Base-by-base conservation (phyloP, 2,888 invertebrate species). In the Diabrotica balteata region DNA sequence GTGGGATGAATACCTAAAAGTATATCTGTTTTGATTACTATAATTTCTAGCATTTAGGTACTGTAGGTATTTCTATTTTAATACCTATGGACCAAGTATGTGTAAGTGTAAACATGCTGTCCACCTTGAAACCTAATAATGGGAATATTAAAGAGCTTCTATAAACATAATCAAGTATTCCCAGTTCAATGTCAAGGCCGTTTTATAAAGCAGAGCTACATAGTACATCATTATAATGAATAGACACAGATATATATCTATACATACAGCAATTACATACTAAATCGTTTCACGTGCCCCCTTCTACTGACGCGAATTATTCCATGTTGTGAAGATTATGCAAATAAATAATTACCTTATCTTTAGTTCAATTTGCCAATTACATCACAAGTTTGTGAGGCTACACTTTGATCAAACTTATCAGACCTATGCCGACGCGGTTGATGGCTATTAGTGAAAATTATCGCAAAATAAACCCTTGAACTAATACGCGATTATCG, bases 101-200 rank as follows among this genome's bases (percentile, higher is more conserved):
- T 32, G 32, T 32, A 32, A 32, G 22, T 17, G 42, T 17, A 77
- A 76, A 73, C 69, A 68, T 75, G 75, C 72, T 59, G 75, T 74
- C 74, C 72, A 73, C 76, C 77, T 78, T 78, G 76, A 76, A 70
- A 68, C 66, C 61, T 71, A 70, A 73, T 71, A 63, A 67, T 58
- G 17, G 50, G 49, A 50, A 59, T 59, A 59, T 50, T 22, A 44
- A 59, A 58, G 58, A 11, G 50, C 51, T 44, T 57, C 44, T 44
- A 51, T 32, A 59, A 65, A 46, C 60, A 61, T 42, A 47, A 42
- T 47, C 7, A 10, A 51, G 47, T 63, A 69, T 68, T 68, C 50
- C 59, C 63, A 70, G 72, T 73, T 75, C 75, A 75, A 75, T 75
- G 74, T 69, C 75, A 75, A 75, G 75, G 75, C 67, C 69, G 68